phyloP scores from a whole-genome alignment of 1,140 invertebrate species.

The Diuraphis noxia region DNA sequence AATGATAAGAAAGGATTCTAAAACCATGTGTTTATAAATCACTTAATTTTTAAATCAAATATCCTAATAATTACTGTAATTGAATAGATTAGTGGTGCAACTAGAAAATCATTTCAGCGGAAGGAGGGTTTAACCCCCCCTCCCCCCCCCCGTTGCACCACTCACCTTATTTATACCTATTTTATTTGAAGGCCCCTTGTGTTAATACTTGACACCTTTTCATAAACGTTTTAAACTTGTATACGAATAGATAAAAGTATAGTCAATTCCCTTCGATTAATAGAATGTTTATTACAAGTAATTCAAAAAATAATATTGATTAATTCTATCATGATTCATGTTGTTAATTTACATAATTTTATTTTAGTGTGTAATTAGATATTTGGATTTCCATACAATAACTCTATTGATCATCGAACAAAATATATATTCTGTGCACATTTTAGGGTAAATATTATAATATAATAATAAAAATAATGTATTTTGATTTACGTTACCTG shows the following conservation, averaged over 20 bases:
- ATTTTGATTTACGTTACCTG: slow-evolving; percentile 63
- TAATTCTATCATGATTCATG: no score
- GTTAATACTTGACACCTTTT: background rate
- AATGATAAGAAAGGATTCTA: background rate
- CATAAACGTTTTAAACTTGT: background rate
- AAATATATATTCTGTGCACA: background rate
- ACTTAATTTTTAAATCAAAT: no score
- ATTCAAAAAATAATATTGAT: no score
- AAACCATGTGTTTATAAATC: background rate
- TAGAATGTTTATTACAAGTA: background rate
- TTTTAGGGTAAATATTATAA: background rate
- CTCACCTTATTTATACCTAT: background rate
- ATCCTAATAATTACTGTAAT: no score
- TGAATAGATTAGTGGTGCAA: no score
- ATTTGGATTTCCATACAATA: background rate
- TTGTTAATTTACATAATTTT: background rate
- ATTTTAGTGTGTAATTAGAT: background rate
- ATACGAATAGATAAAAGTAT: background rate
- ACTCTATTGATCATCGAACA: background rate
- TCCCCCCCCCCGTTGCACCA: no score
- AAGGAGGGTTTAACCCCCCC: no score
- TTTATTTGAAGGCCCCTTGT: background rate
- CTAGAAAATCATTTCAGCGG: no score
- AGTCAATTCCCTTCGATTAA: background rate
- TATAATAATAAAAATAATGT: background rate